A percentile compares a stretch with the other conserved stretches of the same genome.
These are phyloP conservation scores for Dinothrombium tinctorium DNA, from an alignment of 1,140 invertebrate species.

Conservation along the genomic window DNA sequence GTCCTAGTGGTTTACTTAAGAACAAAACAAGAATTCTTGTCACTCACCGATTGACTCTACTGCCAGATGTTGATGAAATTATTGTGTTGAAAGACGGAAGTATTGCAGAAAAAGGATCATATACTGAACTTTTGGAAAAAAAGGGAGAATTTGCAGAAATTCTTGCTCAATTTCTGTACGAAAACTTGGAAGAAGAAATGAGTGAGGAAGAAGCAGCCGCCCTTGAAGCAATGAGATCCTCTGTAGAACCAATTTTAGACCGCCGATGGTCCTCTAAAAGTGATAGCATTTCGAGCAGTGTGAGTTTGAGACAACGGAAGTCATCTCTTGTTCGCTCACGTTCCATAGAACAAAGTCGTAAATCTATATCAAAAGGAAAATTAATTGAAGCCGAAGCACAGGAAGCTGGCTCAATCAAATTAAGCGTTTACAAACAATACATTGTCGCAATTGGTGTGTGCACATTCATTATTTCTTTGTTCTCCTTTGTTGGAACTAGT, in stretches of 20 bases:
- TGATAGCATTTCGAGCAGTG: neutral
- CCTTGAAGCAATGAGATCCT: neutral
- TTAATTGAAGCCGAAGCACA: slow-evolving; percentile 20
- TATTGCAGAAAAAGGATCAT: slow-evolving; percentile 20
- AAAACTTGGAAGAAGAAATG: neutral
- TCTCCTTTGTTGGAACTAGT: slow-evolving; percentile 12
- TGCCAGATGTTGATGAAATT: slow-evolving; percentile 22
- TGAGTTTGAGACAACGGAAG: neutral
- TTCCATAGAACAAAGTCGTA: no score
- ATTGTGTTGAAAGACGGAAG: slow-evolving; percentile 21
- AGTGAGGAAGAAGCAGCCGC: neutral
- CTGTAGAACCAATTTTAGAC: no score
- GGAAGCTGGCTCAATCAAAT: slow-evolving; percentile 10
- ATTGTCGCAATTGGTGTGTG: slow-evolving; percentile 4
- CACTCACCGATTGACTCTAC: slow-evolving; percentile 20
- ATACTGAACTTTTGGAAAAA: slow-evolving; percentile 19
- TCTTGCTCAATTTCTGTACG: slow-evolving; percentile 7
- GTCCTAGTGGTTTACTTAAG: slow-evolving; percentile 15
- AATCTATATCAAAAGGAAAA: slow-evolving; percentile 24
- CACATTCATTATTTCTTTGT: slow-evolving; percentile 2
- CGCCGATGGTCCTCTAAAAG: neutral
- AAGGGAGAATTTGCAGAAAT: slow-evolving; percentile 14
- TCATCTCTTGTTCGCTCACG: no score
- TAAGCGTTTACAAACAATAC: slow-evolving; percentile 5
- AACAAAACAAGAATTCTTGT: slow-evolving; percentile 21